Conservation (phyloP, 2,113 vertebrate genomes). For the Ammodytes marinus region DNA sequence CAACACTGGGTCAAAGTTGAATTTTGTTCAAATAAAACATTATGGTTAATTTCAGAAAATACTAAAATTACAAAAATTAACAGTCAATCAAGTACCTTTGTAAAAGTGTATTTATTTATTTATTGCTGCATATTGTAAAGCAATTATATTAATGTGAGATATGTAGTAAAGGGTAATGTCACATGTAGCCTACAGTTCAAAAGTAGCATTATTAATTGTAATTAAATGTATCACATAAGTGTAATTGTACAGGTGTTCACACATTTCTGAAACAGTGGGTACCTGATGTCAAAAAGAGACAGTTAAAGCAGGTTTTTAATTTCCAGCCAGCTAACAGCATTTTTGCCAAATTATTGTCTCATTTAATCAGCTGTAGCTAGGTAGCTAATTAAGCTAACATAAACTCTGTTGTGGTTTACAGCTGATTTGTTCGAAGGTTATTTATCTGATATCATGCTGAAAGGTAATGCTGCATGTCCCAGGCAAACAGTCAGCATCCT, state of each 20-base stretch:
- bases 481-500: too few species aligned
- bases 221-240: too few species aligned
- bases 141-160: not conserved
- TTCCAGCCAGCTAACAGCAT: not conserved
- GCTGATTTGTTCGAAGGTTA: too few species aligned
- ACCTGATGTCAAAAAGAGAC: not conserved
- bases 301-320: not conserved
- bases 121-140: too few species aligned
- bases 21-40: conserved; percentile 9
- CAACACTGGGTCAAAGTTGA: conserved; percentile 33
- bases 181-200: not conserved
- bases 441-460: too few species aligned
- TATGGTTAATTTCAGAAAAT: not conserved
- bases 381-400: too few species aligned
- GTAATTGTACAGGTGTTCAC: too few species aligned
- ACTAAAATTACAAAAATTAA: conserved; percentile 1
- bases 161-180: not conserved
- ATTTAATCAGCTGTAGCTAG: not conserved
- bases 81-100: not conserved
- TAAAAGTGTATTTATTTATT: not conserved
- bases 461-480: too few species aligned
- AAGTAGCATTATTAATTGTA: too few species aligned
- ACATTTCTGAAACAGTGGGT: not conserved
- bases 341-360: not conserved
- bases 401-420: too few species aligned